Base-by-base conservation (phyloP, 23 tunicate genomes). In the Halocynthia roretzi region DNA sequence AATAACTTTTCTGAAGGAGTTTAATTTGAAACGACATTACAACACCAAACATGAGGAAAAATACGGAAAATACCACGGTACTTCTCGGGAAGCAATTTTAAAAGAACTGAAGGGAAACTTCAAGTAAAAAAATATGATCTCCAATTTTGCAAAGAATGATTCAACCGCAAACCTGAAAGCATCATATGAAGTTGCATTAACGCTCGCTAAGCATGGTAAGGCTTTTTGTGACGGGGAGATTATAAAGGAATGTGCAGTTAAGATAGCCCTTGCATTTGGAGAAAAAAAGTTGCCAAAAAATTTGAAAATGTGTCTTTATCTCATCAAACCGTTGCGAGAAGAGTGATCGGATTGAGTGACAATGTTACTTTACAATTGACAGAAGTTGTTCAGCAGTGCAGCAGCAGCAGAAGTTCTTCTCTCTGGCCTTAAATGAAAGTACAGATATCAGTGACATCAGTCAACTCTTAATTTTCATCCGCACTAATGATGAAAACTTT, bases 401-500 rank as follows among this genome's bases (percentile, higher is more conserved):
- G n/a, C n/a, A n/a, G n/a, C n/a, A n/a, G n/a, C n/a, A n/a, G n/a
- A n/a, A n/a, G n/a, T n/a, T n/a, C n/a, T n/a, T n/a, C n/a, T n/a
- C n/a, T n/a, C n/a, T n/a, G n/a, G n/a, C n/a, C n/a, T n/a, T n/a
- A 78, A 69, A 44, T 77, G 87, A 83, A 57, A 83, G 77, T 55
- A 71, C 72, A 8, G 88, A 84, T 78, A 31, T 84, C 1, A 31
- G 80, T 52, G 90, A 80, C 50, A 57, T 60, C 0, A 80, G 76
- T 54, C 90, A 80, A 58, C 76, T 85, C 4, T 64, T 80, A 8
- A 74, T 85, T 0, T 85, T 85, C 48, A 56, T 44, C 6, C 73
- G 83, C 22, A 67, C 56, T 53, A 53, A 76, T 0, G 89, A 84
- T 61, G 52, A 78, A 31, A 31, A 31, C 44, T 31, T 31, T 31